Conservation (phyloP, 2,797 vertebrate species). For the Apogon hyalosoma region DNA sequence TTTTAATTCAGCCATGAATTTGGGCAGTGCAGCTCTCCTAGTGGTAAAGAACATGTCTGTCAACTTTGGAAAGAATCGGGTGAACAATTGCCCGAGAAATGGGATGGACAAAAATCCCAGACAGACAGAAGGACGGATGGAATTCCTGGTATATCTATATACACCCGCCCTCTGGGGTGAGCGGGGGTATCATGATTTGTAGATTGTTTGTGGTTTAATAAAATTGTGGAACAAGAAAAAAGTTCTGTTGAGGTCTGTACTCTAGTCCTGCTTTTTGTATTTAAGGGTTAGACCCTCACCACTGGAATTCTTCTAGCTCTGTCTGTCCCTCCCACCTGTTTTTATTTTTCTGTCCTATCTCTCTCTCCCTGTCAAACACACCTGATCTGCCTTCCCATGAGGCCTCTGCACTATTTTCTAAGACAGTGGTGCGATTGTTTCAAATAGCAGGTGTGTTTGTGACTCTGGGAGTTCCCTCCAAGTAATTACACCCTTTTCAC, state of each 20-base stretch:
- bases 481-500: conserved; percentile 61
- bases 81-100: too few relatives aligned
- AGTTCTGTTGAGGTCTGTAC: background rate
- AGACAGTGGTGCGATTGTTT: conserved; percentile 73
- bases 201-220: too few relatives aligned
- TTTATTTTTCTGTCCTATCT: conserved; percentile 28
- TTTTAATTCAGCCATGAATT: too few relatives aligned
- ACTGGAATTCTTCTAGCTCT: conserved; percentile 36
- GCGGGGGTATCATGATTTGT: too few relatives aligned
- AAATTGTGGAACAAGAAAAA: too few relatives aligned
- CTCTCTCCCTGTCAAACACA: conserved; percentile 1
- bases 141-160: too few relatives aligned
- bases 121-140: too few relatives aligned
- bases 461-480: conserved; percentile 57
- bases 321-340: conserved; percentile 44
- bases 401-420: conserved; percentile 24
- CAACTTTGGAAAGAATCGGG: too few relatives aligned
- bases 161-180: too few relatives aligned
- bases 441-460: conserved; percentile 70
- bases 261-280: conserved; percentile 36
- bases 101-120: too few relatives aligned
- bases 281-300: conserved; percentile 20
- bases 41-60: too few relatives aligned
- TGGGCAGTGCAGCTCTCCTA: too few relatives aligned
- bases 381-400: background rate